Base-by-base conservation (phyloP, 2,113 vertebrate genomes). In the Phyllopteryx taeniolatus region DNA sequence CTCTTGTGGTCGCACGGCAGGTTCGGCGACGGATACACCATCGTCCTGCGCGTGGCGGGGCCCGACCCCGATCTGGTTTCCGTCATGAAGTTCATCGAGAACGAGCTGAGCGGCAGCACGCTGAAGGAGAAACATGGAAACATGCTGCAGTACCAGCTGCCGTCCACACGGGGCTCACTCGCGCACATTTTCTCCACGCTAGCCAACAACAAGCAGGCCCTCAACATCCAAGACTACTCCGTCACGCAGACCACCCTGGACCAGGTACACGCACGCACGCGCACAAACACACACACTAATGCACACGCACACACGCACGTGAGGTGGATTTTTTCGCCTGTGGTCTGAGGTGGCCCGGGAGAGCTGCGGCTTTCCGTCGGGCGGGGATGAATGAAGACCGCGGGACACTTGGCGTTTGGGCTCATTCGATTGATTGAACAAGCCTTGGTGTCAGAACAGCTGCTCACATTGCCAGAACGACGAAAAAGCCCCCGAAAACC, bases 241-340 rank as follows among this genome's bases (percentile, higher is more conserved):
- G 96, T 99, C 74, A 96, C 95, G 47, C 98, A 99, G 93, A 99
- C 97, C 79, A 99, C 97, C 0, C 95, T 99, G 85, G 98, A 99
- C 93, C 96, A 99, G 95, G 98, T 91, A 19, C 11, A 33, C 67
- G 11, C 1, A 0, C 64, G 13, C 39, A 51, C 27, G 14, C 57
- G 42, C n/a, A 43, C 14, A 27, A 27, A 27, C 27, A 27, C 27
- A 27, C 27, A 27, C 27, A 27, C 27, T 27, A 27, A 27, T 27
- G 19, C 15, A 43, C 61, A n/a, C 61, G n/a, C 17, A 63, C 61
- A 42, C 35, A 43, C 61, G n/a, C 19, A 63, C 33, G 43, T n/a
- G 49, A 27, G 27, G 27, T 27, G 27, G 27, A 27, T 27, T 27
- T 27, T 27, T 27, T 27, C 27, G 27, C 27, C 27, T 27, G 27